Evolutionary conservation across 2,113 vertebrate genomes (phyloP).

Genomic region (Desmodus rotundus): DNA sequence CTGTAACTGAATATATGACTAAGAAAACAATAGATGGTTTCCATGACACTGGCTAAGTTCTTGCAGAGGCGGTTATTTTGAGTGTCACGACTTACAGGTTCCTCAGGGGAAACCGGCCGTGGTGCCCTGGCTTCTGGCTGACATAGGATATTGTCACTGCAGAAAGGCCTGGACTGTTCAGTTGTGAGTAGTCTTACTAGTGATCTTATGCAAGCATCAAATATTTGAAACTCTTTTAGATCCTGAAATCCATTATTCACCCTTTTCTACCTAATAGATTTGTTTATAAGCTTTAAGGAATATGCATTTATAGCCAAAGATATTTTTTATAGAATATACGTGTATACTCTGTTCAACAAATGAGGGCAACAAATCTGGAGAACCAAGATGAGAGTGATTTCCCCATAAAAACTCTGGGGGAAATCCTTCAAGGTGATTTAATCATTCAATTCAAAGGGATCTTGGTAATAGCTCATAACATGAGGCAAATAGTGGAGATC

Average conservation of each 20-base stretch:
- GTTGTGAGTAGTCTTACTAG: conserved; percentile 11
- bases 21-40: conserved; percentile 29
- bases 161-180: not conserved
- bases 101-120: not conserved
- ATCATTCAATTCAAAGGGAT: not conserved
- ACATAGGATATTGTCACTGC: not conserved
- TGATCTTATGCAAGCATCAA: conserved; percentile 17
- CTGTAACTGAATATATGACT: not conserved
- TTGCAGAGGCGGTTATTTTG: not conserved
- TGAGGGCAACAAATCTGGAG: not conserved
- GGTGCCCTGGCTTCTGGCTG: not conserved
- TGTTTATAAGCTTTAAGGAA: not conserved
- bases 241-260: not conserved
- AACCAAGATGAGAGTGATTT: conserved; percentile 18
- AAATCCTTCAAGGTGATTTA: not conserved
- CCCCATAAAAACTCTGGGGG: not conserved
- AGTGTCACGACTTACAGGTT: not conserved
- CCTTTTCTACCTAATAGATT: not conserved
- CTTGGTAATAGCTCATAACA: not conserved
- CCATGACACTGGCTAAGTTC: not conserved
- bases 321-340: not conserved
- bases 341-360: not conserved
- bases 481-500: not conserved
- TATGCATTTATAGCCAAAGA: not conserved
- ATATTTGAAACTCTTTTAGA: not conserved